These are phyloP conservation scores for Megatriorchis doriae DNA, from an alignment of 2,113 vertebrate species.

Conservation along the genomic window DNA sequence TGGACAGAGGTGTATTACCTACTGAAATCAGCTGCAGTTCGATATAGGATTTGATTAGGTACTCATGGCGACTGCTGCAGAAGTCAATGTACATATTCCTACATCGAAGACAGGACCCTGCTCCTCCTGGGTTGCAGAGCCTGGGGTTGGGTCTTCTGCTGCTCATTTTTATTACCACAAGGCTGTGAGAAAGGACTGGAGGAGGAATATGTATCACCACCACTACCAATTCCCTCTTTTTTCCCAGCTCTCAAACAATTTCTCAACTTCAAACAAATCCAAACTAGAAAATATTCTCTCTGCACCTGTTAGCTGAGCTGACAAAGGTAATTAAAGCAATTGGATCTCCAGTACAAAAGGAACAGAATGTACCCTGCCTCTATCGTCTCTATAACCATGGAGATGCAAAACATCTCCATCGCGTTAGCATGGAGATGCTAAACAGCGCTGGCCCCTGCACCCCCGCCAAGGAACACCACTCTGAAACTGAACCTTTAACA, in stretches of 20 bases:
- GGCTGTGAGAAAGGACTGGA: background rate
- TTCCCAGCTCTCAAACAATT: background rate
- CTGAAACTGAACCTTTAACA: background rate
- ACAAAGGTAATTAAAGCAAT: background rate
- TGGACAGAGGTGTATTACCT: background rate
- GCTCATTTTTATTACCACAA: background rate
- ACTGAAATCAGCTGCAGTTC: background rate
- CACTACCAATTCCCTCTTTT: background rate
- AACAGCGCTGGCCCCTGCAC: background rate
- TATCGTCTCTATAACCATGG: background rate
- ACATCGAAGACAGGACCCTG: background rate
- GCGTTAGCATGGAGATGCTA: background rate
- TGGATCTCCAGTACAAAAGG: background rate
- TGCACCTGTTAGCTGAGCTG: background rate
- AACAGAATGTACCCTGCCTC: background rate
- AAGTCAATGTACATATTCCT: background rate
- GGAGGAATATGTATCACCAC: background rate
- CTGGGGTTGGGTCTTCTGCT: background rate
- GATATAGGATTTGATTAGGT: background rate
- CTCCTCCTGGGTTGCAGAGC: background rate
- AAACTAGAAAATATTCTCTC: background rate
- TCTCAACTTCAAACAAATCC: background rate
- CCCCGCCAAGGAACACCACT: background rate
- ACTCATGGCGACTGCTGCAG: background rate
- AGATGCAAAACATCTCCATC: background rate